phyloP scores from a whole-genome alignment of 2,888 invertebrate species.

The Cantharis lateralis region DNA sequence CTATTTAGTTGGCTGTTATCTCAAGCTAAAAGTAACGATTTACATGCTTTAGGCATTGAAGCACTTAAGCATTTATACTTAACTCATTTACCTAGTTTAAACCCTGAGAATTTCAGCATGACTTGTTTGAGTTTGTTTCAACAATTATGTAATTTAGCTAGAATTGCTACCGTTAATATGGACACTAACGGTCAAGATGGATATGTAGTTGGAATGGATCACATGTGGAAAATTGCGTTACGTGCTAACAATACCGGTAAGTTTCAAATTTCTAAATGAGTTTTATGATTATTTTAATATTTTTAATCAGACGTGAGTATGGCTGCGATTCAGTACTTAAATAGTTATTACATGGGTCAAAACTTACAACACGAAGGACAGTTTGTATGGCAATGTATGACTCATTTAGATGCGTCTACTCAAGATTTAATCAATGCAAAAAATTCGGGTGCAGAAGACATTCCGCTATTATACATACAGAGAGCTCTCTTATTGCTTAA shows the following conservation, averaged over 20 bases:
- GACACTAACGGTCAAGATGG: slow-evolving; percentile 55
- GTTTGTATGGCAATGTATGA: slow-evolving; percentile 93
- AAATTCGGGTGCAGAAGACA: slow-evolving; percentile 66
- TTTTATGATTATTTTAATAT: slow-evolving; percentile 1
- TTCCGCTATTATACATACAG: slow-evolving; percentile 86
- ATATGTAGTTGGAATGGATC: slow-evolving; percentile 87
- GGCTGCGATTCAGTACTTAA: slow-evolving; percentile 92
- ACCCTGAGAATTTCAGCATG: slow-evolving; percentile 90
- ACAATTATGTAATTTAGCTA: slow-evolving; percentile 85
- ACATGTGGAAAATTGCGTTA: slow-evolving; percentile 92
- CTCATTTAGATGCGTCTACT: slow-evolving; percentile 82
- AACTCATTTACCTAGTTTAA: slow-evolving; percentile 85
- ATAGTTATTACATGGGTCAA: slow-evolving; percentile 92
- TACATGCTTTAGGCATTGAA: slow-evolving; percentile 87
- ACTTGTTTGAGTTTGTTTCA: slow-evolving; percentile 89
- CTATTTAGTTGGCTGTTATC: slow-evolving; percentile 91
- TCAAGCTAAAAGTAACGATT: slow-evolving; percentile 89
- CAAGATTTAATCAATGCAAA: slow-evolving; percentile 65
- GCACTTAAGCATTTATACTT: slow-evolving; percentile 86
- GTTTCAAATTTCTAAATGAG: background rate
- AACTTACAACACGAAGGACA: slow-evolving; percentile 90
- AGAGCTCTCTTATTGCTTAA: slow-evolving; percentile 84
- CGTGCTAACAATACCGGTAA: slow-evolving; percentile 82
- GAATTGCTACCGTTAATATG: slow-evolving; percentile 76
- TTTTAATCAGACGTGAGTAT: slow-evolving; percentile 77